A percentile compares a stretch with the other conserved stretches of the same genome.
phyloP scores from a whole-genome alignment of 2,113 vertebrate genomes.

The Conger conger region DNA sequence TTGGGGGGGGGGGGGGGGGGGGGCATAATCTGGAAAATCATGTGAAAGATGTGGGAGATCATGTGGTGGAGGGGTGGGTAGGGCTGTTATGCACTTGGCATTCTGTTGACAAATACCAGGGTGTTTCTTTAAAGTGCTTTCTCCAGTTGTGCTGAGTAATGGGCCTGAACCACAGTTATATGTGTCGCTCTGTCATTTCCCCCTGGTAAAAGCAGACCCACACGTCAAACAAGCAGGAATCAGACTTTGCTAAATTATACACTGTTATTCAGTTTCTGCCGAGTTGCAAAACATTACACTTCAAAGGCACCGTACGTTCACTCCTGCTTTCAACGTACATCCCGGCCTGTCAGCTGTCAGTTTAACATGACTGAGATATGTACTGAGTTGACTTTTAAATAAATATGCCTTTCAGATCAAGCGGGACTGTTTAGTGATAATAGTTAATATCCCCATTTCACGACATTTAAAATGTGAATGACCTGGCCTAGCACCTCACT shows the following conservation, averaged over 20 bases:
- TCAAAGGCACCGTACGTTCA: background rate
- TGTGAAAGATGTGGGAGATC: conserved; percentile 12
- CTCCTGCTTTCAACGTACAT: background rate
- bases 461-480: background rate
- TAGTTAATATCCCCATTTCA: background rate
- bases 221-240: background rate
- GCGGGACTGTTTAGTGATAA: background rate
- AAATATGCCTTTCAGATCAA: background rate
- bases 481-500: background rate
- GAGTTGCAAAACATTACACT: background rate
- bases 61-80: background rate
- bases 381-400: background rate
- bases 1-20: conserved; percentile 24
- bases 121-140: background rate
- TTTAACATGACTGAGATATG: background rate
- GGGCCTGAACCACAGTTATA: conserved; percentile 33
- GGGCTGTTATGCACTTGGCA: conserved; percentile 12
- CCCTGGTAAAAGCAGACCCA: conserved; percentile 41
- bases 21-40: background rate
- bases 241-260: background rate
- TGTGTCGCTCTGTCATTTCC: conserved; percentile 35
- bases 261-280: background rate
- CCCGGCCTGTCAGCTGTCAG: background rate
- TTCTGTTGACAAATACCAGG: conserved; percentile 27
- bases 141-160: conserved; percentile 40